A percentile compares a stretch with the other conserved stretches of the same genome.
phyloP scores from a whole-genome alignment of 2,888 invertebrate genomes.

The Enoplolaimus lenunculus region DNA sequence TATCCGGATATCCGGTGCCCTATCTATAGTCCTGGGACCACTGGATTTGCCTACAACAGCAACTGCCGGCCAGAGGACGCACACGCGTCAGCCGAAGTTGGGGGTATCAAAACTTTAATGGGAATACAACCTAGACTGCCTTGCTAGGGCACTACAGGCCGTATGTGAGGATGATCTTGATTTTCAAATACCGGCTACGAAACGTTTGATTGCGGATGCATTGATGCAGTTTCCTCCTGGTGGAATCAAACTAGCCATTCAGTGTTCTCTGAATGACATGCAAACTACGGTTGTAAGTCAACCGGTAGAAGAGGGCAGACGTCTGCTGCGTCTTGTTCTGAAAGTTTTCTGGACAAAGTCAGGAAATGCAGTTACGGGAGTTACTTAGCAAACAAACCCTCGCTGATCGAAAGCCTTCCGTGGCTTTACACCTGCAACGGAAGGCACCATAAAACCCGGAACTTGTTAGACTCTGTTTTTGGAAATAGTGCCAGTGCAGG shows the following conservation, averaged over 20 bases:
- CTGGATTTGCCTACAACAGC: too few species aligned
- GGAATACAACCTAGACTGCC: neutral
- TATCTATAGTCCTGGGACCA: too few species aligned
- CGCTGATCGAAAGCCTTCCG: neutral
- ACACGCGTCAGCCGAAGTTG: neutral
- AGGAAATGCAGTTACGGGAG: neutral
- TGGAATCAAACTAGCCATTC: neutral
- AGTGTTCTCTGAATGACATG: neutral
- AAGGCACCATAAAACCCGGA: conserved; percentile 1
- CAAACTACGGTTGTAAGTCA: neutral
- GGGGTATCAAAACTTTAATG: neutral
- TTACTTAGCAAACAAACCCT: neutral
- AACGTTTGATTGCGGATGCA: neutral
- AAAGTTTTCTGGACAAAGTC: neutral
- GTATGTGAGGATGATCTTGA: neutral
- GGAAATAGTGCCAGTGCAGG: neutral
- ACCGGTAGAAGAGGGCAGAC: neutral
- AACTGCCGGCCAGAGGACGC: neutral
- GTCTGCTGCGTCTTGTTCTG: neutral
- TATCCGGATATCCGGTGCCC: too few species aligned
- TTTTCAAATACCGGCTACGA: neutral
- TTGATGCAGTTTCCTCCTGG: neutral
- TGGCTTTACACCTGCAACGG: conserved; percentile 2
- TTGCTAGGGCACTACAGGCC: neutral
- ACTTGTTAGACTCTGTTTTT: neutral